Conservation (phyloP, 2,113 vertebrate genomes). For the Tautogolabrus adspersus region DNA sequence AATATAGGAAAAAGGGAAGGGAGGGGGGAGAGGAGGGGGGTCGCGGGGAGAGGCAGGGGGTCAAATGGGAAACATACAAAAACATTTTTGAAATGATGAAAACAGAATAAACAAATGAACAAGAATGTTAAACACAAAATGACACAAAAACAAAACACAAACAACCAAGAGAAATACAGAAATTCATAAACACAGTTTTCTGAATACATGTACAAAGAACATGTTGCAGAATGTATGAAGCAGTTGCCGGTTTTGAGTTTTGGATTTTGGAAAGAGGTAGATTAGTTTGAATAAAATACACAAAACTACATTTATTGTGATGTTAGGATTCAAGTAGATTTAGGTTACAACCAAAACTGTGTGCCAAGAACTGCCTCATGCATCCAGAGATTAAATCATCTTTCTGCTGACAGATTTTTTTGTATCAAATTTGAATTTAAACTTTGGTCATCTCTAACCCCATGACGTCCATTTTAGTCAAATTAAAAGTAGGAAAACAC, state of each 20-base stretch:
- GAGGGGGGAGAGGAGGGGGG: constrained; percentile 3
- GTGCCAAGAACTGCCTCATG: constrained; percentile 61
- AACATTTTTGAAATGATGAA: constrained; percentile 96
- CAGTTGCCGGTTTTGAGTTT: constrained; percentile 34
- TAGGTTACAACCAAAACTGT: constrained; percentile 23
- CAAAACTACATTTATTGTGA: not conserved
- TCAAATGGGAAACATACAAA: constrained; percentile 94
- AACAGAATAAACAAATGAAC: constrained; percentile 89
- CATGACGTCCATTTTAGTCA: not conserved
- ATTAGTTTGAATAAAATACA: not conserved
- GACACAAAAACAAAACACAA: constrained; percentile 68
- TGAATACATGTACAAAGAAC: constrained; percentile 54
- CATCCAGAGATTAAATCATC: constrained; percentile 58
- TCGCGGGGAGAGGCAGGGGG: constrained; percentile 7
- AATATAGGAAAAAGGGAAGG: constrained; percentile 85
- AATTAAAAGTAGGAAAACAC: not conserved
- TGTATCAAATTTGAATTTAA: constrained; percentile 11
- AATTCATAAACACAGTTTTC: constrained; percentile 45
- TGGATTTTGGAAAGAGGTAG: constrained; percentile 13
- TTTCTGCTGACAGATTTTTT: constrained; percentile 49
- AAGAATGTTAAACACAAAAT: constrained; percentile 90
- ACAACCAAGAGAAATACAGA: constrained; percentile 59
- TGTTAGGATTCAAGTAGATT: not conserved
- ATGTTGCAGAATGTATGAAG: constrained; percentile 55
- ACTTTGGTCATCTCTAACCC: not conserved